Evolutionary conservation across 2,888 invertebrate genomes (phyloP).

Genomic region (Lapara coniferarum): DNA sequence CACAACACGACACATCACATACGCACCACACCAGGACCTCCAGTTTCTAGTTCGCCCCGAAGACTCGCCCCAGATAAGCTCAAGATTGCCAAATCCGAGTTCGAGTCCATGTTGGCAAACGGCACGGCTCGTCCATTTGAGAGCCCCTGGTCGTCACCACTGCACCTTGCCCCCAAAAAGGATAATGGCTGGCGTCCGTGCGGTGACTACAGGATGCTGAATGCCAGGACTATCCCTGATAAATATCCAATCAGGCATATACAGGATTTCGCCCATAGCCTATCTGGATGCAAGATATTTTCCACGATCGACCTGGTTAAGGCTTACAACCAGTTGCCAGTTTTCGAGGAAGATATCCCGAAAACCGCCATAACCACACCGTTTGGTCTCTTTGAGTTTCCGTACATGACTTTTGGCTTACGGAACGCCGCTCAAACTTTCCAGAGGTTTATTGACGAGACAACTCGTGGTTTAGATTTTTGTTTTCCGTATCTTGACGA

Average conservation of each 20-base stretch:
- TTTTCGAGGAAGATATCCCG: neutral
- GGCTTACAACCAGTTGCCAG: neutral
- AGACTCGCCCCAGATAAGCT: slow-evolving; percentile 28
- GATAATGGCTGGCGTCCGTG: slow-evolving; percentile 26
- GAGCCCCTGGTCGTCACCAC: neutral
- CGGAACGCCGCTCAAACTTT: slow-evolving; percentile 50
- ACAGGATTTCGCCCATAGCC: slow-evolving; percentile 28
- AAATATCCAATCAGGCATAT: slow-evolving; percentile 29
- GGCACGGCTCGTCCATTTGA: slow-evolving; percentile 24
- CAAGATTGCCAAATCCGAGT: slow-evolving; percentile 29
- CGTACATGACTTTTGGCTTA: neutral
- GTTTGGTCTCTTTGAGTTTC: neutral
- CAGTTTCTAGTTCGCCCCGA: slow-evolving; percentile 26
- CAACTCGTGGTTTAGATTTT: slow-evolving; percentile 37
- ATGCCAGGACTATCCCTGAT: slow-evolving; percentile 6
- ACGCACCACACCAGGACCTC: slow-evolving; percentile 33
- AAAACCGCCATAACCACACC: neutral
- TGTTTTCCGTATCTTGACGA: slow-evolving; percentile 52
- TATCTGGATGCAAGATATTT: slow-evolving; percentile 27
- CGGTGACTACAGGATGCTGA: slow-evolving; percentile 1
- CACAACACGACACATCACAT: slow-evolving; percentile 28
- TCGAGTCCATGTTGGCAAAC: slow-evolving; percentile 15
- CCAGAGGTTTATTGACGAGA: slow-evolving; percentile 56
- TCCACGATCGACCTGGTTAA: slow-evolving; percentile 30
- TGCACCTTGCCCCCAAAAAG: slow-evolving; percentile 24